Evolutionary conservation across 1,140 invertebrate genomes (phyloP).

Genomic region (Maconellicoccus hirsutus): DNA sequence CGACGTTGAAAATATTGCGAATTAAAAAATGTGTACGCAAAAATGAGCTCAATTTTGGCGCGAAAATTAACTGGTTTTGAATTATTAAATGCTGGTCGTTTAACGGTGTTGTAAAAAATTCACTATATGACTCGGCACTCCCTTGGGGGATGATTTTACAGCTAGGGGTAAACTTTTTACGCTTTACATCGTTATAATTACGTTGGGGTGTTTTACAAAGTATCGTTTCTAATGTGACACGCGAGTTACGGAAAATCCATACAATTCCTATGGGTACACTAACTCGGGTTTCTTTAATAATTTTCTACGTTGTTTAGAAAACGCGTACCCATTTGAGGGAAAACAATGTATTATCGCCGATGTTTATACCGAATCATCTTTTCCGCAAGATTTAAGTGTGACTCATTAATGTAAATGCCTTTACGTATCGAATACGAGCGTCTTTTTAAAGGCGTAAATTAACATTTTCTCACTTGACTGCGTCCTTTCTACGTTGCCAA

Average conservation of each 20-base stretch:
- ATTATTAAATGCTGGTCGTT: conserved; percentile 17
- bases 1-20: background rate
- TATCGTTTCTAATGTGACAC: conserved; percentile 18
- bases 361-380: conserved; percentile 2
- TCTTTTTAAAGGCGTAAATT: background rate
- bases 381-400: conserved; percentile 16
- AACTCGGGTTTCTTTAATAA: conserved; percentile 15
- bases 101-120: conserved; percentile 12
- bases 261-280: conserved; percentile 16
- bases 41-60: conserved; percentile 11
- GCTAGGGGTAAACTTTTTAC: conserved; percentile 14
- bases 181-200: conserved; percentile 17
- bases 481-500: background rate
- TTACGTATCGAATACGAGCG: background rate
- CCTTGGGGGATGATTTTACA: background rate
- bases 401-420: conserved; percentile 18
- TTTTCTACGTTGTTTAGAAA: conserved; percentile 13
- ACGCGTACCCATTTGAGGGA: background rate
- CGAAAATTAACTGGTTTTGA: conserved; percentile 18
- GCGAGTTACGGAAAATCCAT: conserved; percentile 8
- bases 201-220: conserved; percentile 19
- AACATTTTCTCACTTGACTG: background rate
- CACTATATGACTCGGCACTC: conserved; percentile 7
- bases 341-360: conserved; percentile 9
- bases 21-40: conserved; percentile 10